Percentiles rank a stretch among this genome's conserved stretches.
Conservation (phyloP, 1,140 invertebrate genomes). For the Glomeris maerens region DNA sequence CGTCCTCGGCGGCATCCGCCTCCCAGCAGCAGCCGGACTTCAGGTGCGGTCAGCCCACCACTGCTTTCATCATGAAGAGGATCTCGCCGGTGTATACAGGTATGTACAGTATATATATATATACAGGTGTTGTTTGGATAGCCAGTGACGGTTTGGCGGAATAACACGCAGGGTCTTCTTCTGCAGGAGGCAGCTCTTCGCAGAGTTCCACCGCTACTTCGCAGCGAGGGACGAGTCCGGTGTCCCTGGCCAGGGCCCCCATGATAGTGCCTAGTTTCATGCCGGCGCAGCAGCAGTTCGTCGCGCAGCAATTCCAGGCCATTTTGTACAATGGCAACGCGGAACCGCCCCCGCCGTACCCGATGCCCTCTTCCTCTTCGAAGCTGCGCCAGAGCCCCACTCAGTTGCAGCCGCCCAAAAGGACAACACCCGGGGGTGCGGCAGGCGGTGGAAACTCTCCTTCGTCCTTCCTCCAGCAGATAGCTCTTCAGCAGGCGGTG, state of each 20-base stretch:
- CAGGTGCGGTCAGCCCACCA: conserved; percentile 17
- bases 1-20: not conserved
- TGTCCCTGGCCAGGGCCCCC: conserved; percentile 41
- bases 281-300: conserved; percentile 66
- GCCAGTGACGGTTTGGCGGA: too few relatives aligned
- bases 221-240: conserved; percentile 58
- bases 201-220: conserved; percentile 22
- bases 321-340: conserved; percentile 52
- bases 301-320: conserved; percentile 64
- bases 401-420: conserved; percentile 54
- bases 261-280: conserved; percentile 68
- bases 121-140: too few relatives aligned
- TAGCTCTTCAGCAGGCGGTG: not conserved
- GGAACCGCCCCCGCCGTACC: conserved; percentile 63
- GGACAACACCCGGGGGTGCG: conserved; percentile 42
- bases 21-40: conserved; percentile 6
- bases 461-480: not conserved
- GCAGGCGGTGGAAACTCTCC: not conserved
- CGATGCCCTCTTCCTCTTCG: conserved; percentile 39
- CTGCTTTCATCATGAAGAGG: conserved; percentile 20
- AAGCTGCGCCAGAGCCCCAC: conserved; percentile 71
- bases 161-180: conserved; percentile 12
- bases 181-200: conserved; percentile 8
- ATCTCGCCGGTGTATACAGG: conserved; percentile 17
- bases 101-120: too few relatives aligned